A percentile compares a stretch with the other conserved stretches of the same genome.
Conservation (phyloP, 2,113 vertebrate species). For the Ceyx melanurus region DNA sequence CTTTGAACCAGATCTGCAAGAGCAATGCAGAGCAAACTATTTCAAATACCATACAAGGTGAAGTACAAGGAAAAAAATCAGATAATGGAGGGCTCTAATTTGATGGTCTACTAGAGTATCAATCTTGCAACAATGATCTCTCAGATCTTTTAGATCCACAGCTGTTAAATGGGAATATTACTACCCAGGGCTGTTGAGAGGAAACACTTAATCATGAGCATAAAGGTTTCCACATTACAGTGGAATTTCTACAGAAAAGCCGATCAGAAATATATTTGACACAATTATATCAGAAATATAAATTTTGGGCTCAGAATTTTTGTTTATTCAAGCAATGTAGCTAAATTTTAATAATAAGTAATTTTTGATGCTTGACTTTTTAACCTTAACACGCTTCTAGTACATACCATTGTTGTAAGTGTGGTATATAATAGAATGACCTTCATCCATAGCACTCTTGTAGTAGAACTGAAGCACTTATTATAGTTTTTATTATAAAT, state of each 20-base stretch:
- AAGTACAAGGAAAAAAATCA: background rate
- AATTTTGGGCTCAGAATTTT: background rate
- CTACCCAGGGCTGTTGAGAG: background rate
- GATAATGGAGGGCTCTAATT: background rate
- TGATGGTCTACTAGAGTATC: background rate
- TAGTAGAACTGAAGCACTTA: constrained; percentile 66
- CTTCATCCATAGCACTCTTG: constrained; percentile 42
- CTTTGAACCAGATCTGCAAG: background rate
- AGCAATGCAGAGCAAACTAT: background rate
- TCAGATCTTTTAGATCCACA: background rate
- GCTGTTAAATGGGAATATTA: background rate
- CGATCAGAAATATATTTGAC: background rate
- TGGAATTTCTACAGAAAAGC: background rate
- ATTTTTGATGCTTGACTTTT: background rate
- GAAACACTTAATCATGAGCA: background rate
- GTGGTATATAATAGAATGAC: constrained; percentile 44
- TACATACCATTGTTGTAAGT: background rate
- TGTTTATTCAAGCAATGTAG: background rate
- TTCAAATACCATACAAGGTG: background rate
- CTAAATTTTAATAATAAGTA: background rate
- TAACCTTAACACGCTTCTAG: background rate
- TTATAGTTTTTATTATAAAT: constrained; percentile 77
- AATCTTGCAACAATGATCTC: background rate
- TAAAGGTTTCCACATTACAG: background rate
- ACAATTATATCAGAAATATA: background rate